Percentiles rank a stretch among this genome's conserved stretches.
Conservation (phyloP, 2,797 vertebrate genomes). For the Heliangelus exortis region DNA sequence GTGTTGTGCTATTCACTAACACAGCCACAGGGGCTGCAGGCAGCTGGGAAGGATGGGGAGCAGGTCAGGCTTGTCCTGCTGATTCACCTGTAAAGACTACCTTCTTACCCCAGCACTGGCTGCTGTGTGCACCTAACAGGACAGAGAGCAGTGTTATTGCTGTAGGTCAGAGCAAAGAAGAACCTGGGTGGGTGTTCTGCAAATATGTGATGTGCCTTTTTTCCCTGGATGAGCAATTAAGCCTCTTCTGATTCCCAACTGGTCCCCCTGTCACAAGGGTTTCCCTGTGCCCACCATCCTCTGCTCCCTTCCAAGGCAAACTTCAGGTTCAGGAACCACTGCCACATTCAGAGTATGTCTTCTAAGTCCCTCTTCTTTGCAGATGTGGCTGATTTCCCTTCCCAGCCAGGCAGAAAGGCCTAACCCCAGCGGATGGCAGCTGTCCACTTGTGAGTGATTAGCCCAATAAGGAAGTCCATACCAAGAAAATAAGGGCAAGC, state of each 20-base stretch:
- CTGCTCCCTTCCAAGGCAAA: not conserved
- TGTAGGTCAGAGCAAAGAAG: not conserved
- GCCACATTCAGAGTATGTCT: not conserved
- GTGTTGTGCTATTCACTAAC: not conserved
- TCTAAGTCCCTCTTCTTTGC: not conserved
- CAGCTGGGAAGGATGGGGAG: rapidly evolving
- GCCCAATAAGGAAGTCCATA: not conserved
- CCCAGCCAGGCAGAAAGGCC: not conserved
- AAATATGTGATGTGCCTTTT: not conserved
- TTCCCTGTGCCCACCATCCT: not conserved
- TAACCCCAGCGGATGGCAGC: not conserved
- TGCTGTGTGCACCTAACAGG: not conserved
- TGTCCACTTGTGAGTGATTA: not conserved
- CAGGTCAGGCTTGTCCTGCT: not conserved
- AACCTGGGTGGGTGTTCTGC: not conserved
- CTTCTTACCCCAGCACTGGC: not conserved
- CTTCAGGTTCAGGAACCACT: not conserved
- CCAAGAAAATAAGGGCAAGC: not conserved
- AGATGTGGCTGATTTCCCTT: not conserved
- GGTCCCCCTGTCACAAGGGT: not conserved
- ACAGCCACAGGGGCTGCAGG: not conserved
- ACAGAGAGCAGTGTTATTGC: not conserved
- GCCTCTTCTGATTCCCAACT: not conserved
- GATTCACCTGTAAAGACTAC: not conserved
- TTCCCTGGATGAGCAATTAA: not conserved